A percentile compares a stretch with the other conserved stretches of the same genome.
Evolutionary conservation across 64 coral and sea anemone species (phyloP).

Genomic region (Dendrophyllia cribrosa): DNA sequence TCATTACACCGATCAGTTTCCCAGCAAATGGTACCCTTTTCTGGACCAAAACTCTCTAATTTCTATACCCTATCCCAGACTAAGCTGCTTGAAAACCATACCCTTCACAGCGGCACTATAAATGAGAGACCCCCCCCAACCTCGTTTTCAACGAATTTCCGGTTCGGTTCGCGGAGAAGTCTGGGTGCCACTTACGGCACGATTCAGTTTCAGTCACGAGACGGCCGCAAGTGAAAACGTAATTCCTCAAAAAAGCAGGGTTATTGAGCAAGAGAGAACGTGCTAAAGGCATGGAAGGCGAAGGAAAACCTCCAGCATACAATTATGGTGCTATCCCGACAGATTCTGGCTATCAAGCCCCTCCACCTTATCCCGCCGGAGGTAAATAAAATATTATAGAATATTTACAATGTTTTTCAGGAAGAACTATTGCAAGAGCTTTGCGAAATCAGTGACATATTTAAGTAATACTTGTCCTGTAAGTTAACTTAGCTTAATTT

Average conservation of each 20-base stretch:
- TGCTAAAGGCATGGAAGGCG: constrained; percentile 33
- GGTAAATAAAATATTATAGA: background rate
- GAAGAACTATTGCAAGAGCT: background rate
- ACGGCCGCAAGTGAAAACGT: background rate
- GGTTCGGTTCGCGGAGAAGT: background rate
- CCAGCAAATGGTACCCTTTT: too few relatives aligned
- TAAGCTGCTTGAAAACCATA: too few relatives aligned
- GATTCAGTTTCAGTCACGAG: background rate
- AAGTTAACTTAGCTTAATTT: too few relatives aligned
- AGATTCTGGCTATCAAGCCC: constrained; percentile 28
- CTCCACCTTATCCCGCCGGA: constrained; percentile 59
- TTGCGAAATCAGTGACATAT: too few relatives aligned
- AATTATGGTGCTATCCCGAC: constrained; percentile 78
- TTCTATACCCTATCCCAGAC: too few relatives aligned
- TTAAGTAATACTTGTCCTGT: too few relatives aligned
- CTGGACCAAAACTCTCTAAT: too few relatives aligned
- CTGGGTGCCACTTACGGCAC: background rate
- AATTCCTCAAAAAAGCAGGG: background rate
- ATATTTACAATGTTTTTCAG: background rate
- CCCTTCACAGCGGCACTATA: too few relatives aligned
- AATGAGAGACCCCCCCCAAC: too few relatives aligned
- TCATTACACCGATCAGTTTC: too few relatives aligned
- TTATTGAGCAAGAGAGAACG: background rate
- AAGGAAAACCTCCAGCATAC: constrained; percentile 69
- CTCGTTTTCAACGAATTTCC: too few relatives aligned